These are phyloP conservation scores for Anadara kagoshimensis DNA, from an alignment of 1,140 invertebrate species.

Conservation along the genomic window DNA sequence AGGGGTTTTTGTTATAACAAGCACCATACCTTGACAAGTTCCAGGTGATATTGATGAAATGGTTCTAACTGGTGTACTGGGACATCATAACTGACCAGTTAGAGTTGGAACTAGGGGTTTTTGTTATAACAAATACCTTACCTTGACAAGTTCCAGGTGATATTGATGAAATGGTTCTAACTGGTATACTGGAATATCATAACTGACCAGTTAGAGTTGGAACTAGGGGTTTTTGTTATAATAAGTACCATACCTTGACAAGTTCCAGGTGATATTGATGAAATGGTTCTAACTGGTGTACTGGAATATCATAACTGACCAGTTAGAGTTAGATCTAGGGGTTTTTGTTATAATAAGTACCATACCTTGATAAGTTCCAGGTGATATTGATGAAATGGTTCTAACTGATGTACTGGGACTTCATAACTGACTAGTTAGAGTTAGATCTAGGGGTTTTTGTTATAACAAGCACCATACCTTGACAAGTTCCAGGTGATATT, in stretches of 20 bases:
- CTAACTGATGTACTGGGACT: slow-evolving; percentile 57
- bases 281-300: slow-evolving; percentile 62
- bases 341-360: too few relatives aligned
- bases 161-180: slow-evolving; percentile 70
- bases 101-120: background rate
- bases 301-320: slow-evolving; percentile 61
- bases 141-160: slow-evolving; percentile 68
- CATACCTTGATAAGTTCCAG: slow-evolving; percentile 68
- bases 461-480: too few relatives aligned
- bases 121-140: slow-evolving; percentile 35
- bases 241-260: slow-evolving; percentile 66
- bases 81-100: slow-evolving; percentile 60
- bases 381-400: slow-evolving; percentile 70
- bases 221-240: too few relatives aligned
- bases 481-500: slow-evolving; percentile 69
- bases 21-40: slow-evolving; percentile 68
- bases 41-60: slow-evolving; percentile 70
- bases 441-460: too few relatives aligned
- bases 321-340: too few relatives aligned
- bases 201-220: too few relatives aligned
- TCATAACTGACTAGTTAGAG: slow-evolving; percentile 59
- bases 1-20: too few relatives aligned
- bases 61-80: slow-evolving; percentile 62
- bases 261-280: slow-evolving; percentile 71
- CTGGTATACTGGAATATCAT: slow-evolving; percentile 56